These are phyloP conservation scores for Macrocentrus cingulum DNA, from an alignment of 1,140 invertebrate genomes.

Conservation along the genomic window DNA sequence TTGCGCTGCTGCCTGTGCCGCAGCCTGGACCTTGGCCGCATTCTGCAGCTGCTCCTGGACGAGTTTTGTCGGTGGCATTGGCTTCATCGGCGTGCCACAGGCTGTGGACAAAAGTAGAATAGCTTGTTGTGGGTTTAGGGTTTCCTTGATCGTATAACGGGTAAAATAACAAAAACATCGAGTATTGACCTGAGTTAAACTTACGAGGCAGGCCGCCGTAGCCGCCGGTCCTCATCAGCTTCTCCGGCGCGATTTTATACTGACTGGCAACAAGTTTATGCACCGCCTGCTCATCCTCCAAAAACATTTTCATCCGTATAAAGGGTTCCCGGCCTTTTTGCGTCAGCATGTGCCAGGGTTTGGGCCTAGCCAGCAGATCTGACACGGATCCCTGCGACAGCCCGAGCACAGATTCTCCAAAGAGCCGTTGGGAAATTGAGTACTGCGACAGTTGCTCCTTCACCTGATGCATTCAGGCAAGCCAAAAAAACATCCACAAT, in stretches of 20 bases:
- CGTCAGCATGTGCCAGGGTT: conserved; percentile 97
- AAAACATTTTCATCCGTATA: conserved; percentile 97
- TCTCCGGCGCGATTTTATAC: conserved; percentile 96
- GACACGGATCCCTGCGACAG: conserved; percentile 95
- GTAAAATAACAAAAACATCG: conserved; percentile 59
- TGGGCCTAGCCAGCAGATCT: conserved; percentile 90
- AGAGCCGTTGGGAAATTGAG: conserved; percentile 96
- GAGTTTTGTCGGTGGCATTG: conserved; percentile 78
- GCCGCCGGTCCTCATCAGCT: conserved; percentile 91
- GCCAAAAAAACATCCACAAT: conserved; percentile 13
- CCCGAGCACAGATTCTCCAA: conserved; percentile 96
- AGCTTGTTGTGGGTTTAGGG: neutral
- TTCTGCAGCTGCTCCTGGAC: conserved; percentile 66
- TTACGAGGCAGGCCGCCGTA: conserved; percentile 83
- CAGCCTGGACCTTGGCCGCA: conserved; percentile 53
- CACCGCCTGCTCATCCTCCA: conserved; percentile 95
- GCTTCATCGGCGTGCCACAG: conserved; percentile 72
- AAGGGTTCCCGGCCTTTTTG: conserved; percentile 96
- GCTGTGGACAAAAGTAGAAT: conserved; percentile 54
- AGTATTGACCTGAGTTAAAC: conserved; percentile 62
- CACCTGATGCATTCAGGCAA: conserved; percentile 60
- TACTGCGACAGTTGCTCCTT: conserved; percentile 98
- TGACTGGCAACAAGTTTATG: conserved; percentile 95
- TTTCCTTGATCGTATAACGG: conserved; percentile 23
- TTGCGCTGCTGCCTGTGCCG: conserved; percentile 50